A percentile compares a stretch with the other conserved stretches of the same genome.
Conservation (phyloP, 35 echinoderm and acorn worm species). For the Heliocidaris erythrogramma region DNA sequence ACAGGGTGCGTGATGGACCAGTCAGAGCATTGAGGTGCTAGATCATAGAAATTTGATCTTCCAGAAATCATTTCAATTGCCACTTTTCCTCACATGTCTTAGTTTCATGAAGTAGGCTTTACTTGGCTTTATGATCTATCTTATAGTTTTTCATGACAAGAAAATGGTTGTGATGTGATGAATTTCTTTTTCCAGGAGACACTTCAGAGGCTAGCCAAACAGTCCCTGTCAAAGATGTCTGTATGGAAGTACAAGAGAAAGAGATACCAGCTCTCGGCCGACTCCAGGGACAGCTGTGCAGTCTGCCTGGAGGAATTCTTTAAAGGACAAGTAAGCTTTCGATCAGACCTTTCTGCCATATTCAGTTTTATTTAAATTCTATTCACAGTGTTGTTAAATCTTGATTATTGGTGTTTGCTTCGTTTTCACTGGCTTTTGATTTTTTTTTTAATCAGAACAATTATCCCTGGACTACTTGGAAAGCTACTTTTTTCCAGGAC, state of each 20-base stretch:
- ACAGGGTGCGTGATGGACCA: too few relatives aligned
- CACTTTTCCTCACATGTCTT: too few relatives aligned
- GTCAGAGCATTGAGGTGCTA: too few relatives aligned
- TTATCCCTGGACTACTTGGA: too few relatives aligned
- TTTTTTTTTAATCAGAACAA: background rate
- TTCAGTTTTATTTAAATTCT: background rate
- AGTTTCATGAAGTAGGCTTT: too few relatives aligned
- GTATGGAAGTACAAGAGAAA: slow-evolving; percentile 88
- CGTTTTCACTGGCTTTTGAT: background rate
- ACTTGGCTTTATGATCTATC: too few relatives aligned
- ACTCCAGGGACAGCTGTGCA: slow-evolving; percentile 76
- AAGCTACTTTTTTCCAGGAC: too few relatives aligned
- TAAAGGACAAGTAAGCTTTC: slow-evolving; percentile 74
- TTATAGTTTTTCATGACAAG: too few relatives aligned
- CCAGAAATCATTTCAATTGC: too few relatives aligned
- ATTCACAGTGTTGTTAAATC: background rate
- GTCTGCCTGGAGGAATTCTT: slow-evolving; percentile 88
- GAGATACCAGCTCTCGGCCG: slow-evolving; percentile 39
- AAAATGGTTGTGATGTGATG: too few relatives aligned
- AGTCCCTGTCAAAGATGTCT: slow-evolving; percentile 85
- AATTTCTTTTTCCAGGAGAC: slow-evolving; percentile 55
- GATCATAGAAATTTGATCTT: too few relatives aligned
- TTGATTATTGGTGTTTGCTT: background rate
- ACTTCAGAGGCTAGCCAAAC: slow-evolving; percentile 76
- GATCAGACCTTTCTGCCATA: background rate